phyloP scores from a whole-genome alignment of 2,797 vertebrate genomes.

The Parambassis ranga region DNA sequence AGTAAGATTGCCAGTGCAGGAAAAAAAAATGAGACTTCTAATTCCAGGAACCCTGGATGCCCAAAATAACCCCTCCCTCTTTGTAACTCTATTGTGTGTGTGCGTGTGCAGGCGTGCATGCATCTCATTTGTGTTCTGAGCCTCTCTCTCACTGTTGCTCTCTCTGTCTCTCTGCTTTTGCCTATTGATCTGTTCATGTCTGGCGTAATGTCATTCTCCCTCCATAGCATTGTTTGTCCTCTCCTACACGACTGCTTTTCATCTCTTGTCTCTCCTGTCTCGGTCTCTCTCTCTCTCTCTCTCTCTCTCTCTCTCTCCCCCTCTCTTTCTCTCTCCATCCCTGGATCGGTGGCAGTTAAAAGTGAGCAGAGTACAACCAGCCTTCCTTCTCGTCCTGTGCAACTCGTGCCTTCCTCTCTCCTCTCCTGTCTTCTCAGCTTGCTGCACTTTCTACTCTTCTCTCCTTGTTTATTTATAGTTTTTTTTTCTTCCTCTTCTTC shows the following conservation, averaged over 20 bases:
- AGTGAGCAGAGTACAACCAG: conserved; percentile 51
- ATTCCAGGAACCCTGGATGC: conserved; percentile 38
- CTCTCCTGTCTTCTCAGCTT: neutral
- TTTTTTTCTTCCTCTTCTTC: neutral
- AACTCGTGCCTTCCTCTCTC: conserved; percentile 44
- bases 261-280: neutral
- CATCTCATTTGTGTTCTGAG: conserved; percentile 35
- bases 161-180: neutral
- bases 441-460: conserved; percentile 41
- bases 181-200: conserved; percentile 50
- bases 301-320: neutral
- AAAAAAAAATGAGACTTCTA: conserved; percentile 36
- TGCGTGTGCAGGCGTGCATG: conserved; percentile 9
- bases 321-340: conserved; percentile 13
- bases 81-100: conserved; percentile 15
- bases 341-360: conserved; percentile 50
- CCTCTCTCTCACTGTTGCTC: neutral
- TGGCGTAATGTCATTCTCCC: conserved; percentile 38
- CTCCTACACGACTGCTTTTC: conserved; percentile 15
- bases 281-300: neutral
- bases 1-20: conserved; percentile 3
- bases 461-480: neutral
- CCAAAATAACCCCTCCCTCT: conserved; percentile 48
- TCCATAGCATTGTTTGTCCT: conserved; percentile 29
- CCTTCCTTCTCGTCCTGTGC: conserved; percentile 41